Evolutionary conservation across 2,888 invertebrate genomes (phyloP), one percentile per base, ranked within the genome.

Genomic region (Lasioglossum figueresi): DNA sequence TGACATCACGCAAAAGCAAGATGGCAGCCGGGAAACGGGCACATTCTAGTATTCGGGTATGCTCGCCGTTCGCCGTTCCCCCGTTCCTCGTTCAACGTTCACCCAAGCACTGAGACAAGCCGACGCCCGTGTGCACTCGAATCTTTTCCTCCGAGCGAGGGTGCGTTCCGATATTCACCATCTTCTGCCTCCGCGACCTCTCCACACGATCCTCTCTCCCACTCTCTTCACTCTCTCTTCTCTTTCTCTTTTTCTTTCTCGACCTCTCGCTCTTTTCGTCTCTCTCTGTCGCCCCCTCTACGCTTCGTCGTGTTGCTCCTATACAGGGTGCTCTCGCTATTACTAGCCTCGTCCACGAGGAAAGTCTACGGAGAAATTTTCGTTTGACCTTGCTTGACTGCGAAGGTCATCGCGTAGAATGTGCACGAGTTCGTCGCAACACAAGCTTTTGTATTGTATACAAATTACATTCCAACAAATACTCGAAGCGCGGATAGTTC

Each of bases 1-100:
- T 94, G 93, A 94, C 94, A 94, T 93, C 93, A 93, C 92, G 93
- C 91, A 91, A 88, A 93, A 92, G 90, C 93, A 94, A 93, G 92
- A 94, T 94, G 94, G 94, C 93, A 88, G 94, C 88, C 88, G 82
- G 89, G 87, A 85, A 89, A 88, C 89, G 84, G 84, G 85, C 86
- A 85, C 90, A 87, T 89, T 91, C 91, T 88, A 84, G 80, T 31
- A 52, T 52, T 31, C 87, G 87, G 88, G 78, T 85, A 80, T 63
- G 83, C 83, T 80, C 78, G 45, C 78, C 56, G 16, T 68, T 63
- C 79, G 63, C 19, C 48, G 19, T 19, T 48, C 19, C 52, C 52
- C 2, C 52, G 52, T n/a, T 52, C 52, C 48, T 52, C 52, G 52
- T n/a, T n/a, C 52, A 52, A 52, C 52, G 52, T 52, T 52, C 52